Conservation (phyloP, 2,888 invertebrate genomes). For the Herminia tarsipennalis region DNA sequence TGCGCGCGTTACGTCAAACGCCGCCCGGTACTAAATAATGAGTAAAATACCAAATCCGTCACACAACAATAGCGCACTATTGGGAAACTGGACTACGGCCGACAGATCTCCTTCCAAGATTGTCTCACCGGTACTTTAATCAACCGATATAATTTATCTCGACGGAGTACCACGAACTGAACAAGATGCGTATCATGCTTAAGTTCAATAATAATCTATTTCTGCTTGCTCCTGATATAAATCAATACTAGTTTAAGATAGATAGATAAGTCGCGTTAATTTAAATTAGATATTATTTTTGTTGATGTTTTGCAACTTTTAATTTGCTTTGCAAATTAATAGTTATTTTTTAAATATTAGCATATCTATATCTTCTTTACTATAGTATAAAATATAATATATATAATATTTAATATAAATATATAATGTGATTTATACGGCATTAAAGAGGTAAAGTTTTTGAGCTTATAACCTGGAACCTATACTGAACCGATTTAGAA, state of each 20-base stretch:
- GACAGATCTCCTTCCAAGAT: conserved; percentile 53
- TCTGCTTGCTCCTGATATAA: conserved; percentile 46
- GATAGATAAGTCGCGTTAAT: no score
- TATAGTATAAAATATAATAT: no score
- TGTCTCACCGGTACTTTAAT: conserved; percentile 53
- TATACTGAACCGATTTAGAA: no score
- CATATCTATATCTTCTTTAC: no score
- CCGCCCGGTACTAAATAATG: conserved; percentile 45
- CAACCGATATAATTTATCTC: conserved; percentile 47
- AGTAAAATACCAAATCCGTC: conserved; percentile 65
- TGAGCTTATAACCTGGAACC: no score
- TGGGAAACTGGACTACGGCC: conserved; percentile 50
- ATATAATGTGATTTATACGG: no score
- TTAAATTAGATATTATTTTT: conserved; percentile 13
- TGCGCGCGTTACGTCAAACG: conserved; percentile 26
- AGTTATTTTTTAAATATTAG: no score
- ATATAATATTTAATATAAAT: no score
- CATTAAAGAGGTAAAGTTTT: no score
- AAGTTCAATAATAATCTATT: conserved; percentile 52
- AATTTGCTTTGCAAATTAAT: no score
- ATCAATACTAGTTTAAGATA: no score
- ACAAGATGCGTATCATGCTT: conserved; percentile 55
- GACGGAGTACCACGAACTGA: conserved; percentile 25
- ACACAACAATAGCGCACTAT: conserved; percentile 62
- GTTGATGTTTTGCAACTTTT: neutral